Conservation (phyloP, 2,888 invertebrate genomes). For the Parnassius glacialis region DNA sequence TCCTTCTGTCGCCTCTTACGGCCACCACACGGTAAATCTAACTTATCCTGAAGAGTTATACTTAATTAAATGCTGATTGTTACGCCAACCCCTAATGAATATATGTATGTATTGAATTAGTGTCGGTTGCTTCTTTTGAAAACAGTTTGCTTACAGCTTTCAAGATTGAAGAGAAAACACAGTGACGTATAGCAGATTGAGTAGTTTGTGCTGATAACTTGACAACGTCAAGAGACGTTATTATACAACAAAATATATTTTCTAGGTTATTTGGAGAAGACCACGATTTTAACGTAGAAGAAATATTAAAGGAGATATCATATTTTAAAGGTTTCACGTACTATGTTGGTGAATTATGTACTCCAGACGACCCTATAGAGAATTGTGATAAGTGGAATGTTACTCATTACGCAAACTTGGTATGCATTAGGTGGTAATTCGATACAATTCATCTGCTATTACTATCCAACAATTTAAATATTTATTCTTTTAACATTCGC, state of each 20-base stretch:
- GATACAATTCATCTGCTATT: background rate
- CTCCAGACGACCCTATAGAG: slow-evolving; percentile 70
- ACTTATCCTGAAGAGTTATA: no score
- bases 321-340: slow-evolving; percentile 86
- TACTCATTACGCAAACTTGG: slow-evolving; percentile 80
- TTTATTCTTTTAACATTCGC: background rate
- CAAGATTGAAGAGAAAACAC: no score
- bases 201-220: no score
- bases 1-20: no score
- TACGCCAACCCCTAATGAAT: no score
- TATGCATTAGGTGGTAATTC: slow-evolving; percentile 43
- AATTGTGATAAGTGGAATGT: slow-evolving; percentile 83
- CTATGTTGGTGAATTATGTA: slow-evolving; percentile 85
- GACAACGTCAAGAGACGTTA: no score
- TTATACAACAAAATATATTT: background rate
- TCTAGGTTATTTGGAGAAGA: slow-evolving; percentile 84
- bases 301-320: slow-evolving; percentile 86
- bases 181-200: no score
- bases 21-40: no score
- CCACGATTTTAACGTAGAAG: slow-evolving; percentile 87
- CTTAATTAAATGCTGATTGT: no score
- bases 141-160: no score
- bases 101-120: no score
- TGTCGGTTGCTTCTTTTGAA: no score
- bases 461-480: background rate